Conservation (phyloP, 1,140 invertebrate species). For the Parasteatoda tepidariorum region DNA sequence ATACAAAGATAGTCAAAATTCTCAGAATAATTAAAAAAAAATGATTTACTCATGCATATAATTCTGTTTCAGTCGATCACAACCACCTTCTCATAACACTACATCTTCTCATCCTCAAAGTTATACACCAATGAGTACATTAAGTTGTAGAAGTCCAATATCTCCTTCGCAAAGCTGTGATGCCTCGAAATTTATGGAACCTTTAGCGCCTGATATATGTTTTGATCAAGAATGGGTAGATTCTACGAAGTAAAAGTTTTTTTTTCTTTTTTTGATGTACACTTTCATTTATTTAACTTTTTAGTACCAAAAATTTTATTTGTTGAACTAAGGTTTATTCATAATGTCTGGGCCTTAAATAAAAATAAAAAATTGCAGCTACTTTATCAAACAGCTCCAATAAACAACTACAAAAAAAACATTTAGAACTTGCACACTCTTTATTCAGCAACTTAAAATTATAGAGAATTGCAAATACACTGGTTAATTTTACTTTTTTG, state of each 20-base stretch:
- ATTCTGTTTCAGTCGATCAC: conserved; percentile 65
- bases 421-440: too few species aligned
- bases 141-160: conserved; percentile 61
- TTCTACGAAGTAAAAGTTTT: conserved; percentile 44
- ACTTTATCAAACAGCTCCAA: too few species aligned
- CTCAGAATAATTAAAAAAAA: too few species aligned
- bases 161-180: conserved; percentile 1
- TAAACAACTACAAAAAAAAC: too few species aligned
- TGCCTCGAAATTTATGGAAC: conserved; percentile 72
- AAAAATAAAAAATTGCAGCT: too few species aligned
- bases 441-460: too few species aligned
- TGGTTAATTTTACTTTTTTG: too few species aligned
- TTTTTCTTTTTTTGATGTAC: neutral
- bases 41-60: too few species aligned
- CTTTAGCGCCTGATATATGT: conserved; percentile 84
- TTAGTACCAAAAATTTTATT: neutral
- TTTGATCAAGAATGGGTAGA: conserved; percentile 88
- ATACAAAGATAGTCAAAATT: too few species aligned
- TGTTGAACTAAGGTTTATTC: neutral
- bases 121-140: conserved; percentile 63
- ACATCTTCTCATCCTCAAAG: conserved; percentile 64
- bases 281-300: neutral
- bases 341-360: too few species aligned
- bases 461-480: too few species aligned
- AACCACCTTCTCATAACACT: conserved; percentile 65